Conservation (phyloP, 1,140 invertebrate genomes). For the Macrotrachela quadricornifera region DNA sequence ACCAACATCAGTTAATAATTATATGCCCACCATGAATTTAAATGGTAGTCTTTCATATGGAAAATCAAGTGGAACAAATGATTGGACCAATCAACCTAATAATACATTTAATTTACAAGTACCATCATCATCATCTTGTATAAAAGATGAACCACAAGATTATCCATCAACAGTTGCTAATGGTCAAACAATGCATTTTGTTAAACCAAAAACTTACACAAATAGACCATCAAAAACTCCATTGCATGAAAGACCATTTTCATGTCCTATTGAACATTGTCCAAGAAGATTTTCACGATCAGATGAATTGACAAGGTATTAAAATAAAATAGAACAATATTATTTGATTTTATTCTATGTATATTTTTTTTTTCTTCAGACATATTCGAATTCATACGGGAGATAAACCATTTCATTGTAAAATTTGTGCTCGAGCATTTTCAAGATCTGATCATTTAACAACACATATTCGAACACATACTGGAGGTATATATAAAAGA, state of each 20-base stretch:
- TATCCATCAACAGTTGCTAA: background rate
- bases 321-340: too few species aligned
- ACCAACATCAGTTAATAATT: too few species aligned
- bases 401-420: constrained; percentile 26
- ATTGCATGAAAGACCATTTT: constrained; percentile 5
- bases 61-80: too few species aligned
- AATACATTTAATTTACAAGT: too few species aligned
- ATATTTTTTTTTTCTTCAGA: constrained; percentile 13
- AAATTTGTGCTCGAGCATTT: constrained; percentile 23
- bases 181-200: background rate
- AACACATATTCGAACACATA: constrained; percentile 31
- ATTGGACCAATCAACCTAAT: too few species aligned
- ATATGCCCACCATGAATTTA: too few species aligned
- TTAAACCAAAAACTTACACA: constrained; percentile 1
- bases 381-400: constrained; percentile 32
- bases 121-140: too few species aligned
- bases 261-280: constrained; percentile 35
- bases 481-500: too few species aligned
- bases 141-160: too few species aligned
- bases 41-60: too few species aligned
- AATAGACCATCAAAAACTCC: constrained; percentile 7
- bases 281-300: constrained; percentile 85
- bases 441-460: constrained; percentile 32
- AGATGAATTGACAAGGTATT: constrained; percentile 61
- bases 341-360: too few species aligned